phyloP scores from a whole-genome alignment of 1,140 invertebrate species.

The Drosophila varians region DNA sequence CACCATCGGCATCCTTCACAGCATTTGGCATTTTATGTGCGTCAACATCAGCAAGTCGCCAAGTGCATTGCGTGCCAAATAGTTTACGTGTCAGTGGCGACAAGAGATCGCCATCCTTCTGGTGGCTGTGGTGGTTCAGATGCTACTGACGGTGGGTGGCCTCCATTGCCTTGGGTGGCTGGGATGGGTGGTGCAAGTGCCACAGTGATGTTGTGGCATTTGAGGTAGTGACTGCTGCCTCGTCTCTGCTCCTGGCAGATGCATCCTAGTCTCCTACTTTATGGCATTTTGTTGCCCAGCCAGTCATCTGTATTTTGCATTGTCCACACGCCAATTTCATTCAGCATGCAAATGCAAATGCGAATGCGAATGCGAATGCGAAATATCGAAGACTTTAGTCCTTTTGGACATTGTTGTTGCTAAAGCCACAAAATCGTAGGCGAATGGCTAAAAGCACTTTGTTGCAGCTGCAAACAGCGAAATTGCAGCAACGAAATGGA shows the following conservation, averaged over 20 bases:
- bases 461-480: slow-evolving; percentile 29
- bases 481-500: slow-evolving; percentile 12
- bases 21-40: slow-evolving; percentile 76
- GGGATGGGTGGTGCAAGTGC: slow-evolving; percentile 14
- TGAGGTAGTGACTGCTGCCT: slow-evolving; percentile 5
- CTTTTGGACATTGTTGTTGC: slow-evolving; percentile 10
- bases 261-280: slow-evolving; percentile 29
- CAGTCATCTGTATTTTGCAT: slow-evolving; percentile 24
- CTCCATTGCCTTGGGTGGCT: background rate
- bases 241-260: slow-evolving; percentile 25
- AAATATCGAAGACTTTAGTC: slow-evolving; percentile 20
- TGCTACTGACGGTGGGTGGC: too few relatives aligned
- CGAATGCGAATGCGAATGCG: slow-evolving; percentile 27
- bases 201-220: slow-evolving; percentile 25
- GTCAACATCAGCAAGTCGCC: slow-evolving; percentile 75
- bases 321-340: slow-evolving; percentile 35
- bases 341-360: slow-evolving; percentile 12
- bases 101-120: slow-evolving; percentile 14
- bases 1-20: slow-evolving; percentile 28
- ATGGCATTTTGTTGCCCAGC: slow-evolving; percentile 41
- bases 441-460: slow-evolving; percentile 15
- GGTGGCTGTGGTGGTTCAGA: slow-evolving; percentile 3
- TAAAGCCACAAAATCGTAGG: slow-evolving; percentile 25
- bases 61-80: slow-evolving; percentile 78
- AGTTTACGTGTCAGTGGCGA: slow-evolving; percentile 72